phyloP scores from a whole-genome alignment of 2,888 invertebrate genomes.

The Physocephala rufipes region DNA sequence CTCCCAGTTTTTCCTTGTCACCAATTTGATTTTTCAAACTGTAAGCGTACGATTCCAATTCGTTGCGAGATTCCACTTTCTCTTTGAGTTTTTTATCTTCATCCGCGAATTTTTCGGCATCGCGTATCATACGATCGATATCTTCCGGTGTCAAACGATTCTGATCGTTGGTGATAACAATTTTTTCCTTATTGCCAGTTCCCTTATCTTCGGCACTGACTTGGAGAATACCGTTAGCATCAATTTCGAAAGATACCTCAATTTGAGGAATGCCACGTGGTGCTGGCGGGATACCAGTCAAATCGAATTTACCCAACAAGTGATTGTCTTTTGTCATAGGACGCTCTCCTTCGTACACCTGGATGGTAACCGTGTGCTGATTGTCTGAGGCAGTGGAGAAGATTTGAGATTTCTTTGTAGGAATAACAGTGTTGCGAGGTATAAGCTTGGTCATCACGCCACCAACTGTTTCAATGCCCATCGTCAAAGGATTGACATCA shows the following conservation, averaged over 20 bases:
- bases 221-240: conserved; percentile 93
- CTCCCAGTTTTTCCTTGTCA: conserved; percentile 97
- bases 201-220: conserved; percentile 99
- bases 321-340: conserved; percentile 99
- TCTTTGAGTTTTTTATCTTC: conserved; percentile 98
- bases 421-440: conserved; percentile 97
- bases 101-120: conserved; percentile 98
- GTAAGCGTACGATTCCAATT: conserved; percentile 96
- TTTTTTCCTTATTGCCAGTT: conserved; percentile 98
- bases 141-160: conserved; percentile 97
- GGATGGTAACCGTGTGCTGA: conserved; percentile 98
- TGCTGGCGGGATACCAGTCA: conserved; percentile 96
- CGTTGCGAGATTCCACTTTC: conserved; percentile 94
- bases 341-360: conserved; percentile 98
- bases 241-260: conserved; percentile 94
- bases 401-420: conserved; percentile 98
- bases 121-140: conserved; percentile 98
- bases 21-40: conserved; percentile 95
- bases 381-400: conserved; percentile 99
- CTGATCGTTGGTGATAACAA: conserved; percentile 98
- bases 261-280: conserved; percentile 94
- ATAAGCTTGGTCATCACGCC: conserved; percentile 99
- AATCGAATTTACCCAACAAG: conserved; percentile 96
- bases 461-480: conserved; percentile 99
- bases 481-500: conserved; percentile 97